Base-by-base conservation (phyloP, 2,888 invertebrate genomes). In the Lutraria lutraria region DNA sequence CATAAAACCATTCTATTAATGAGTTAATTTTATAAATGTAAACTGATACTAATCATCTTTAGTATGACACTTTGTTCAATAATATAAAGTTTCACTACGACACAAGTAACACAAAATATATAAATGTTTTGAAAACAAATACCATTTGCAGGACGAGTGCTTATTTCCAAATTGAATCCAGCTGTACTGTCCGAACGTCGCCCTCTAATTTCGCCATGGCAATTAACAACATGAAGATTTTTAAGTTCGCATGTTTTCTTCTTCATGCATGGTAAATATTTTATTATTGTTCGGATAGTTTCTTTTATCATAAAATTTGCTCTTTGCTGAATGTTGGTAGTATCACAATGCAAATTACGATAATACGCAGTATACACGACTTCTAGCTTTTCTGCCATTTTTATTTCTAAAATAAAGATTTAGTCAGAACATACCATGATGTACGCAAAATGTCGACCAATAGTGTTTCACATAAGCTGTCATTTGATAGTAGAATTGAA, bases 351-450 rank as follows among this genome's bases (percentile, higher is more conserved):
- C 53, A 88, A 54, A 84, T 88, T 81, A 0, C 68, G 16, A 68
- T 88, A 88, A 56, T 68, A 31, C 60, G 88, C 88, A 2, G 68
- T 63, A 31, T 88, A 88, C 4, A 12, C 2, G 1, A 84, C 68
- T 25, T 34, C 52, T 29, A 88, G 31, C 43, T 63, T 68, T 31
- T 88, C 80, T 54, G 88, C 81, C 31, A 43, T n/a, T n/a, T 25
- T 52, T 43, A 83, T 83, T 25, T 19, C 87, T 87, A 43, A 16
- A 81, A 81, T n/a, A n/a, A n/a, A n/a, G n/a, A n/a, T n/a, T n/a
- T n/a, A n/a, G n/a, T n/a, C n/a, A n/a, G n/a, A n/a, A n/a, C n/a
- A n/a, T n/a, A n/a, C n/a, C n/a, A n/a, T n/a, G n/a, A n/a, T n/a
- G n/a, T n/a, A n/a, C n/a, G n/a, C n/a, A n/a, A n/a, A n/a, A n/a